These are phyloP conservation scores for Rhea pennata DNA, from an alignment of 2,113 vertebrate genomes.

Conservation along the genomic window DNA sequence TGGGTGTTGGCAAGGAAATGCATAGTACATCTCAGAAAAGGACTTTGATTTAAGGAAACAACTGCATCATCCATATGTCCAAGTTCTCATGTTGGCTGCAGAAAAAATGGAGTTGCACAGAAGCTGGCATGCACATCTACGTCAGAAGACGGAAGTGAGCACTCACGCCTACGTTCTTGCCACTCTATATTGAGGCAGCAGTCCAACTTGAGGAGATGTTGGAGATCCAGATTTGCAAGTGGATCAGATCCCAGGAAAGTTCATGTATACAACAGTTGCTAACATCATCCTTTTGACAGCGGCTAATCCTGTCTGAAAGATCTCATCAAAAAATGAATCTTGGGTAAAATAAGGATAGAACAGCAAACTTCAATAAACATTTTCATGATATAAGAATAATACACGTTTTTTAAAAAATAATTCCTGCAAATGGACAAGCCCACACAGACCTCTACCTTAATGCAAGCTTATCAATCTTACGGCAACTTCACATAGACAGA, in stretches of 20 bases:
- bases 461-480: rapidly evolving
- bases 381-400: not conserved
- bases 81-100: rapidly evolving
- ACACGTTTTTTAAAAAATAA: not conserved
- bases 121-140: not conserved
- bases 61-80: not conserved
- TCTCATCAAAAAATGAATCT: rapidly evolving
- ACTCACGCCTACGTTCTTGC: not conserved
- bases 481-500: rapidly evolving
- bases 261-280: not conserved
- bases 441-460: no score
- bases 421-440: not conserved
- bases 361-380: not conserved
- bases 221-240: not conserved
- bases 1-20: no score
- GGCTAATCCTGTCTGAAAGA: not conserved
- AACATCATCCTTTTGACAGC: not conserved
- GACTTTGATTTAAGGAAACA: not conserved
- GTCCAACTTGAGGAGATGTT: not conserved
- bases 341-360: rapidly evolving
- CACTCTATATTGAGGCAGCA: not conserved
- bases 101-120: rapidly evolving
- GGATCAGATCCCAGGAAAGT: not conserved
- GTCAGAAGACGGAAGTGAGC: rapidly evolving
- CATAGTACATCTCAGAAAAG: rapidly evolving